These are phyloP conservation scores for Lycophotia porphyrea DNA, from an alignment of 2,888 invertebrate species.

Conservation along the genomic window DNA sequence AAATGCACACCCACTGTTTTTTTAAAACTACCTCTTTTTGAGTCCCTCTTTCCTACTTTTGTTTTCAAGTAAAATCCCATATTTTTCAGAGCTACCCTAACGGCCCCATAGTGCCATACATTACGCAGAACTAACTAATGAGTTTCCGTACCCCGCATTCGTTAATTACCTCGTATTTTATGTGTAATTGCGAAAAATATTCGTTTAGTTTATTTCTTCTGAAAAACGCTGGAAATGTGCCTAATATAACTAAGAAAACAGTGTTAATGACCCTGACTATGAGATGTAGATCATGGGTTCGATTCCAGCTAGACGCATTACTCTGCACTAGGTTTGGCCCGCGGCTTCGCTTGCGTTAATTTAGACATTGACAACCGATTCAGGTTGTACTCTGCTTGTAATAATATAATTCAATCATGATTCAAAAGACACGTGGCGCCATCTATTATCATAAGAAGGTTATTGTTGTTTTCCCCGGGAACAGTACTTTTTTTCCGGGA, in stretches of 20 bases:
- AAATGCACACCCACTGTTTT: too few species aligned
- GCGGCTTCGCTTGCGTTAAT: too few species aligned
- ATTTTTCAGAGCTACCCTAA: constrained; percentile 42
- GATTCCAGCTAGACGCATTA: not conserved
- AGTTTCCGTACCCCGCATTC: constrained; percentile 63
- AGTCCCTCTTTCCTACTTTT: constrained; percentile 4
- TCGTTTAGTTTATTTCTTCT: constrained; percentile 33
- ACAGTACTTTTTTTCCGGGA: too few species aligned
- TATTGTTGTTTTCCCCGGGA: too few species aligned
- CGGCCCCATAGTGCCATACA: constrained; percentile 60
- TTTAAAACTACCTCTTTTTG: too few species aligned
- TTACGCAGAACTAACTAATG: constrained; percentile 68
- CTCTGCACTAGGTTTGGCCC: too few species aligned
- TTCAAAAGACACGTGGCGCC: too few species aligned
- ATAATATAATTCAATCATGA: too few species aligned
- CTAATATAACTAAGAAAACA: not conserved
- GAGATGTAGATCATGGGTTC: not conserved
- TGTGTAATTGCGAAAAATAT: constrained; percentile 45
- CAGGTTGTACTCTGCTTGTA: too few species aligned
- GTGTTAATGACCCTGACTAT: not conserved
- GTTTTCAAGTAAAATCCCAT: constrained; percentile 28
- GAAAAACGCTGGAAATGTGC: not conserved
- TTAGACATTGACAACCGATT: too few species aligned
- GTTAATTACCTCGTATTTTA: constrained; percentile 61
- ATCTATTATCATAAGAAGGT: too few species aligned